These are phyloP conservation scores for Choloepus didactylus DNA, from an alignment of 2,797 vertebrate species.

Conservation along the genomic window DNA sequence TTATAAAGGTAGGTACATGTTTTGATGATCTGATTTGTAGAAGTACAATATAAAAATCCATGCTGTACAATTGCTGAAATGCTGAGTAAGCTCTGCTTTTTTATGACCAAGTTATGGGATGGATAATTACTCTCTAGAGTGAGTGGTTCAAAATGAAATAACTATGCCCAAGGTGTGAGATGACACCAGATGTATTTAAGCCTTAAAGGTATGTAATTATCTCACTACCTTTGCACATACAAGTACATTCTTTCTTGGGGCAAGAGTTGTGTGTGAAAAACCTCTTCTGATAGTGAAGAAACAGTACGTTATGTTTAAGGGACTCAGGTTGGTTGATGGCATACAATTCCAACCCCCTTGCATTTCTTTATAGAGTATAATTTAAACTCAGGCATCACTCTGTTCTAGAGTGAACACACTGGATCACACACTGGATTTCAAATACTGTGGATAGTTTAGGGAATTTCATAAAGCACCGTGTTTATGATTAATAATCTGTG, in stretches of 20 bases:
- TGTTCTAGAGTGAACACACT: slow-evolving; percentile 1
- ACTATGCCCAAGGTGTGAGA: slow-evolving; percentile 73
- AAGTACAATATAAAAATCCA: slow-evolving; percentile 68
- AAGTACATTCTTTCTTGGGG: slow-evolving; percentile 62
- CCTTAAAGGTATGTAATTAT: slow-evolving; percentile 78
- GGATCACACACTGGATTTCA: slow-evolving; percentile 53
- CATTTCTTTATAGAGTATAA: slow-evolving; percentile 55
- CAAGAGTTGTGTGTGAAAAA: slow-evolving; percentile 72
- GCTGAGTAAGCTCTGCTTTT: slow-evolving; percentile 66
- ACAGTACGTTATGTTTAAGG: slow-evolving; percentile 54
- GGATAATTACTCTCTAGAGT: slow-evolving; percentile 79
- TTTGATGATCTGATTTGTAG: slow-evolving; percentile 74
- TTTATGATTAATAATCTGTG: slow-evolving; percentile 11
- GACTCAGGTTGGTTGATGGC: slow-evolving; percentile 28
- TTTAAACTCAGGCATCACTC: slow-evolving; percentile 51
- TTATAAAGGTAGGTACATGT: slow-evolving; percentile 45
- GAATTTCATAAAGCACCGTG: background rate
- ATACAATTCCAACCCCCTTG: background rate
- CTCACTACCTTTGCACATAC: slow-evolving; percentile 58
- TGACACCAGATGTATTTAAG: slow-evolving; percentile 76
- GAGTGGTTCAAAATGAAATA: slow-evolving; percentile 76
- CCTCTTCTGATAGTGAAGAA: slow-evolving; percentile 64
- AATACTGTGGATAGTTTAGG: slow-evolving; percentile 37
- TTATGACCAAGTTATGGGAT: slow-evolving; percentile 79
- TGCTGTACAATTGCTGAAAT: slow-evolving; percentile 63